These are phyloP conservation scores for Platyrinchus mystaceus DNA, from an alignment of 2,797 vertebrate genomes.

Conservation along the genomic window DNA sequence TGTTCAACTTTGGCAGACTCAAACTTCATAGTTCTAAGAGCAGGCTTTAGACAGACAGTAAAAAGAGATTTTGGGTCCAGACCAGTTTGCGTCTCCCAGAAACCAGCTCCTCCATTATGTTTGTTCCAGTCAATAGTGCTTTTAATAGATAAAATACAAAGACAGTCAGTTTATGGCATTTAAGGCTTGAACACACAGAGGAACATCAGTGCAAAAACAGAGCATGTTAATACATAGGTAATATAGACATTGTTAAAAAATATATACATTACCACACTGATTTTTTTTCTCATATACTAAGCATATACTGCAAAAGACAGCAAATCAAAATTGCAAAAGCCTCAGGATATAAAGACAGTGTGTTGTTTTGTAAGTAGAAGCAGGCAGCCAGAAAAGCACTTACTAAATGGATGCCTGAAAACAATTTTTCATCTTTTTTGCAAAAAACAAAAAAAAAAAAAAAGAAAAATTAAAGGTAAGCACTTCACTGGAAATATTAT, in stretches of 20 bases:
- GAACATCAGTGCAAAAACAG: constrained; percentile 37
- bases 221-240: background rate
- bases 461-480: background rate
- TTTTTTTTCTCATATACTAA: background rate
- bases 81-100: background rate
- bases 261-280: background rate
- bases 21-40: background rate
- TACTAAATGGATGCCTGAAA: constrained; percentile 52
- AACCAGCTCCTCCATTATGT: background rate
- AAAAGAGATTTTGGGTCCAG: background rate
- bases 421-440: background rate
- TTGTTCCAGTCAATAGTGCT: background rate
- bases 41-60: background rate
- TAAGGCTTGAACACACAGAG: constrained; percentile 3
- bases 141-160: background rate
- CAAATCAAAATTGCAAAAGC: constrained; percentile 33
- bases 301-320: background rate
- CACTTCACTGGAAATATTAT: background rate
- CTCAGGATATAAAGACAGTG: background rate
- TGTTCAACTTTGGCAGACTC: background rate
- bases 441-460: background rate
- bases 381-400: constrained; percentile 27
- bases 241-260: background rate
- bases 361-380: background rate
- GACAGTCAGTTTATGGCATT: background rate